Conservation (phyloP, 2,113 vertebrate species). For the Corythaeola cristata region DNA sequence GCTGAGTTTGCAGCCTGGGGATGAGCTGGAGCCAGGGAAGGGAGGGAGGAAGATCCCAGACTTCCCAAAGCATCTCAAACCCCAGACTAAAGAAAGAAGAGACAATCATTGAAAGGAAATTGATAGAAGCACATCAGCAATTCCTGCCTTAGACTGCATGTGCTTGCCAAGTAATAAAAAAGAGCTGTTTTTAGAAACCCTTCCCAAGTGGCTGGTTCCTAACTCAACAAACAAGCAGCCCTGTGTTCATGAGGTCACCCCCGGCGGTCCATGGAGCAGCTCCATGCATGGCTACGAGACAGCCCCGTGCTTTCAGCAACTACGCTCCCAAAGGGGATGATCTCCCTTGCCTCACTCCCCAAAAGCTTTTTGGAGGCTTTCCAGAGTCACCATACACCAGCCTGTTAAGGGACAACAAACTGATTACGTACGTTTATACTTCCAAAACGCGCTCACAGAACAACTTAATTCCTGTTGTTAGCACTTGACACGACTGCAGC, state of each 20-base stretch:
- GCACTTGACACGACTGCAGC: not conserved
- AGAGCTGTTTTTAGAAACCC: not conserved
- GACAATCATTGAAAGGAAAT: not conserved
- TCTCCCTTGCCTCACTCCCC: not conserved
- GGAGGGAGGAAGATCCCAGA: not conserved
- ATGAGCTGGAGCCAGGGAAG: not conserved
- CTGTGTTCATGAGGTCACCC: fast-evolving
- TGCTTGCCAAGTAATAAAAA: not conserved
- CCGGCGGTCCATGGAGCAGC: fast-evolving
- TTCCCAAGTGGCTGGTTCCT: not conserved
- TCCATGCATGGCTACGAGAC: not conserved
- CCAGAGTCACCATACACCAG: not conserved
- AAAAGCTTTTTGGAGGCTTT: not conserved
- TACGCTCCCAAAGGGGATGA: not conserved
- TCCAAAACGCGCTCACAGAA: not conserved
- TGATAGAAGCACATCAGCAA: not conserved
- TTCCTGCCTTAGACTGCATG: not conserved
- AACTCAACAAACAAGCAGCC: not conserved
- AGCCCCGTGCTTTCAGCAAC: not conserved
- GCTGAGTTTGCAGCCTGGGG: not conserved
- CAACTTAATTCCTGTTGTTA: not conserved
- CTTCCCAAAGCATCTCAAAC: not conserved
- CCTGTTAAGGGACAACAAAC: not conserved
- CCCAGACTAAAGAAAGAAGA: not conserved
- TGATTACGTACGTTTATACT: not conserved